A percentile compares a stretch with the other conserved stretches of the same genome.
These are phyloP conservation scores for Neosilurus hyrtlii DNA, from an alignment of 2,797 vertebrate genomes.

Conservation along the genomic window DNA sequence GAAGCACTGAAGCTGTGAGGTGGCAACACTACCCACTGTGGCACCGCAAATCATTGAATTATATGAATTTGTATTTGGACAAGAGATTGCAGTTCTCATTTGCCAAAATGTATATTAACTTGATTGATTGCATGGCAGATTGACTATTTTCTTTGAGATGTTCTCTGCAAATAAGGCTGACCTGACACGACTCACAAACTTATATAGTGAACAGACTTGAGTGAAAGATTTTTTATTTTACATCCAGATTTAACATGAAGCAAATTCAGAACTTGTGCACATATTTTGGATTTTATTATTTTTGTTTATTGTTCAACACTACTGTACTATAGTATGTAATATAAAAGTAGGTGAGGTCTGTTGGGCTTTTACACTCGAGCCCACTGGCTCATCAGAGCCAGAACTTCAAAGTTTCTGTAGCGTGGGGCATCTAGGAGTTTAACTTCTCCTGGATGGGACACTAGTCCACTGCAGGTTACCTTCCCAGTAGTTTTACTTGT, in stretches of 20 bases:
- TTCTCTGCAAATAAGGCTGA: neutral
- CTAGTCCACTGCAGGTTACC: too few species aligned
- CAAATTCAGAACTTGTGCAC: neutral
- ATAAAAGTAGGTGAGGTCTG: neutral
- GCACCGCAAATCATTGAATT: neutral
- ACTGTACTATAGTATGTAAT: neutral
- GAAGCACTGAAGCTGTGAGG: neutral
- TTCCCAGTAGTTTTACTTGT: too few species aligned
- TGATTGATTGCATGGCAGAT: neutral
- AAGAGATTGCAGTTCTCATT: neutral
- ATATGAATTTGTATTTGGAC: neutral
- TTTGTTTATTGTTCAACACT: neutral
- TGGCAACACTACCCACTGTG: neutral
- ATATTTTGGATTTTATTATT: neutral
- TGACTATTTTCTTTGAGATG: neutral
- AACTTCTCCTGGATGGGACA: too few species aligned
- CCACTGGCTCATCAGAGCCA: too few species aligned
- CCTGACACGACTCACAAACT: neutral
- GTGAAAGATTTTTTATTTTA: neutral
- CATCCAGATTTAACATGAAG: neutral
- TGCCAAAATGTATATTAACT: neutral
- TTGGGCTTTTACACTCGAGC: too few species aligned
- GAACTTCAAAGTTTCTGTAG: too few species aligned
- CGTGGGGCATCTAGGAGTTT: too few species aligned
- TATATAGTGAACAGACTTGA: neutral